phyloP scores from a whole-genome alignment of 2,888 invertebrate genomes.

The Acanthosepion lycidas region DNA sequence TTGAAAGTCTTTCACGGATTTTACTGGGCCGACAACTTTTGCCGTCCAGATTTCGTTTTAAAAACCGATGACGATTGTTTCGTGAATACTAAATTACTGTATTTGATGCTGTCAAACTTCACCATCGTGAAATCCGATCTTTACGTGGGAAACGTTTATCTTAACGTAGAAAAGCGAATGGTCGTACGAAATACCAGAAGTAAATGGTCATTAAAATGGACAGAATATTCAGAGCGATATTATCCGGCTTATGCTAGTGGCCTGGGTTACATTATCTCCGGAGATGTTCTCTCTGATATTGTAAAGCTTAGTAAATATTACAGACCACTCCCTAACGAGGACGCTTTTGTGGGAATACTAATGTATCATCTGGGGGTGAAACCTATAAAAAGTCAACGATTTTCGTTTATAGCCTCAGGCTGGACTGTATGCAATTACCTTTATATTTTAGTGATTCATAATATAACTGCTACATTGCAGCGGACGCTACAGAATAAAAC shows the following conservation, averaged over 20 bases:
- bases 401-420: slow-evolving; percentile 65
- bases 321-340: slow-evolving; percentile 71
- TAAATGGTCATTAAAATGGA: slow-evolving; percentile 68
- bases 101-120: slow-evolving; percentile 59
- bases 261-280: slow-evolving; percentile 71
- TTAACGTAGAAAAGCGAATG: slow-evolving; percentile 55
- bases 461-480: slow-evolving; percentile 63
- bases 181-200: slow-evolving; percentile 67
- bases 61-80: slow-evolving; percentile 74
- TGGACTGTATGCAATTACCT: slow-evolving; percentile 70
- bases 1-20: slow-evolving; percentile 70
- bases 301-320: slow-evolving; percentile 60
- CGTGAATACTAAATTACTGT: slow-evolving; percentile 65
- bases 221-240: slow-evolving; percentile 60
- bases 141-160: slow-evolving; percentile 70
- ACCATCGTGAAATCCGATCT: slow-evolving; percentile 54
- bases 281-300: slow-evolving; percentile 63
- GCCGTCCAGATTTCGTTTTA: slow-evolving; percentile 63
- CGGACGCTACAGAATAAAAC: slow-evolving; percentile 58
- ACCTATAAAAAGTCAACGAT: slow-evolving; percentile 67
- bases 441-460: slow-evolving; percentile 71
- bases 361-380: slow-evolving; percentile 61
- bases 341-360: slow-evolving; percentile 72
- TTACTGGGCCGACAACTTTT: slow-evolving; percentile 62
- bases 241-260: slow-evolving; percentile 73